Percentiles rank a stretch among this genome's conserved stretches.
These are phyloP conservation scores for Sebastes ruberrimus DNA, from an alignment of 2,797 vertebrate species.

Conservation along the genomic window DNA sequence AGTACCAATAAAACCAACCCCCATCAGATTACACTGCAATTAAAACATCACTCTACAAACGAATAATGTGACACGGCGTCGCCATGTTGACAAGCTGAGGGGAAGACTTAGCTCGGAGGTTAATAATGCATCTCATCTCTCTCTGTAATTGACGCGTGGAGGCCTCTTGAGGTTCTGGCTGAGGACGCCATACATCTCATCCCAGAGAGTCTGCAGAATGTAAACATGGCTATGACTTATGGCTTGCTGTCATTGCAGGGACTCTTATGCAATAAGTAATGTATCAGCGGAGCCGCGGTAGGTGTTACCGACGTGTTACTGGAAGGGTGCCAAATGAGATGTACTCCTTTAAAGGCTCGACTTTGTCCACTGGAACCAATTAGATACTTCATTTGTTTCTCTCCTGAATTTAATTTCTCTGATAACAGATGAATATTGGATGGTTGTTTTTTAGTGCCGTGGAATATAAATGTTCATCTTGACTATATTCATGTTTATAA, in stretches of 20 bases:
- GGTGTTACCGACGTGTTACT: slow-evolving; percentile 16
- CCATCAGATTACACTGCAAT: slow-evolving; percentile 51
- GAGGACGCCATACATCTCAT: slow-evolving; percentile 20
- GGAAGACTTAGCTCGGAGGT: slow-evolving; percentile 23
- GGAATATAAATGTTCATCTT: background rate
- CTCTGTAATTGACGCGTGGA: slow-evolving; percentile 36
- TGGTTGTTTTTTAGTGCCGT: background rate
- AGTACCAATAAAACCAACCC: slow-evolving; percentile 21
- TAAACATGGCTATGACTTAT: slow-evolving; percentile 54
- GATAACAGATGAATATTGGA: background rate
- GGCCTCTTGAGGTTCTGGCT: slow-evolving; percentile 27
- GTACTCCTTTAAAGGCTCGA: background rate
- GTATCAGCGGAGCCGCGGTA: slow-evolving; percentile 14
- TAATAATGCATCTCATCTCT: slow-evolving; percentile 45
- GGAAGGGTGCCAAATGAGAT: slow-evolving; percentile 19
- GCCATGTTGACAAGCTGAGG: slow-evolving; percentile 32
- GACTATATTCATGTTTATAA: background rate
- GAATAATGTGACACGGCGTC: slow-evolving; percentile 11
- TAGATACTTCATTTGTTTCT: background rate
- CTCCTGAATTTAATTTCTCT: background rate
- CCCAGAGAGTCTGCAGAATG: slow-evolving; percentile 25
- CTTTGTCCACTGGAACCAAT: background rate
- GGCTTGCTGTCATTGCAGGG: slow-evolving; percentile 30
- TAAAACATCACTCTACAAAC: slow-evolving; percentile 34
- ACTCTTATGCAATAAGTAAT: slow-evolving; percentile 40